These are phyloP conservation scores for Heliconius sara DNA, from an alignment of 2,888 invertebrate genomes.

Conservation along the genomic window DNA sequence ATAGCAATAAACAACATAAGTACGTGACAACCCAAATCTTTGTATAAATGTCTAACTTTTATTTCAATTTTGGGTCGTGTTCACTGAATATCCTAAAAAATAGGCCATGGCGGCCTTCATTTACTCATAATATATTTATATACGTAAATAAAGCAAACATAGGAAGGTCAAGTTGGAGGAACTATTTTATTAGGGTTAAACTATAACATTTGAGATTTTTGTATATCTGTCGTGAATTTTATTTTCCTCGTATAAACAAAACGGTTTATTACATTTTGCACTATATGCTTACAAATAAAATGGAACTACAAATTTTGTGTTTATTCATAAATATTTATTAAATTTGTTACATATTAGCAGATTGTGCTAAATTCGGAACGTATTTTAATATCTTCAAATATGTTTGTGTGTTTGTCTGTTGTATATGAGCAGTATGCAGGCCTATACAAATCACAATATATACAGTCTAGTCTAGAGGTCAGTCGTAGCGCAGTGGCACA, in stretches of 20 bases:
- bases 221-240: neutral
- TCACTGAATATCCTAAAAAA: neutral
- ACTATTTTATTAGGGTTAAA: slow-evolving; percentile 13
- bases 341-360: too few species aligned
- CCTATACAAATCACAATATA: too few species aligned
- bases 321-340: too few species aligned
- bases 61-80: neutral
- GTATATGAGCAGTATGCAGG: too few species aligned
- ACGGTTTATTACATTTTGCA: neutral
- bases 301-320: neutral
- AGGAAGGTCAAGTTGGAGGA: neutral
- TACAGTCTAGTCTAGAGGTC: too few species aligned
- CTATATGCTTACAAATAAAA: neutral
- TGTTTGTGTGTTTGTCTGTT: too few species aligned
- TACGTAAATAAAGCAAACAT: neutral
- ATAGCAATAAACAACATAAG: neutral
- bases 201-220: neutral
- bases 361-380: too few species aligned
- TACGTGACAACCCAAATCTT: neutral
- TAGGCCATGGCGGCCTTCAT: neutral
- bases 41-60: neutral
- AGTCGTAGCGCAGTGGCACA: too few species aligned
- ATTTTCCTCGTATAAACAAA: neutral
- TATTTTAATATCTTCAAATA: too few species aligned
- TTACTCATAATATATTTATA: neutral